phyloP scores from a whole-genome alignment of 2,797 vertebrate genomes.

The Neosilurus mollespiculum region DNA sequence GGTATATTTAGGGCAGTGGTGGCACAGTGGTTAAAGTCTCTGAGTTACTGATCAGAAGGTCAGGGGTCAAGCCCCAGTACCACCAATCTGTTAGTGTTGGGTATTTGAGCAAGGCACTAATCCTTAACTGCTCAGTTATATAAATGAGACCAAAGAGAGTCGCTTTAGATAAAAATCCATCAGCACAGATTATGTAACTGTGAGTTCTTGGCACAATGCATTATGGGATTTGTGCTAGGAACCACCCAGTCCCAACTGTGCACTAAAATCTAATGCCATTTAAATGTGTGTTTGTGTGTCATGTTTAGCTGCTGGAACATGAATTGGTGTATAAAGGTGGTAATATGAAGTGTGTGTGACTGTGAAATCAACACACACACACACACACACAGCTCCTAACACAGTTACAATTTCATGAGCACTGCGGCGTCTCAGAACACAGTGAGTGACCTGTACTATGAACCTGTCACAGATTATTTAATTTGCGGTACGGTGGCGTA shows the following conservation, averaged over 20 bases:
- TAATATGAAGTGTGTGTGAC: constrained; percentile 64
- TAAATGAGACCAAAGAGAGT: too few relatives aligned
- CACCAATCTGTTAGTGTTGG: too few relatives aligned
- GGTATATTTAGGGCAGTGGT: neutral
- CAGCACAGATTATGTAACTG: neutral
- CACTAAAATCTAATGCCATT: constrained; percentile 70
- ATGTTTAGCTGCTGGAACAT: constrained; percentile 50
- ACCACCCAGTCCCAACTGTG: constrained; percentile 39
- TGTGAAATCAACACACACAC: constrained; percentile 31
- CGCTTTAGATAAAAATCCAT: neutral
- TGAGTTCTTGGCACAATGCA: neutral
- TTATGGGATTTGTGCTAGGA: neutral
- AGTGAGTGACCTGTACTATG: neutral
- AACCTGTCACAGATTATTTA: neutral
- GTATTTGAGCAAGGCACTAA: too few relatives aligned
- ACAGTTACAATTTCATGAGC: constrained; percentile 12
- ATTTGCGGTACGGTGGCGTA: too few relatives aligned
- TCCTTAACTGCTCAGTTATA: too few relatives aligned
- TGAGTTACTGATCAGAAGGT: too few relatives aligned
- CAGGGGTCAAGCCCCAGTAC: too few relatives aligned
- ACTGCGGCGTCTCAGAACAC: neutral
- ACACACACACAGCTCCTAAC: constrained; percentile 8
- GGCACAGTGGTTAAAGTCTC: too few relatives aligned
- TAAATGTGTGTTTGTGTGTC: constrained; percentile 67
- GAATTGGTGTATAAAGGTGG: constrained; percentile 79